Base-by-base conservation (phyloP, 2,797 vertebrate species). In the Sciurus vulgaris region DNA sequence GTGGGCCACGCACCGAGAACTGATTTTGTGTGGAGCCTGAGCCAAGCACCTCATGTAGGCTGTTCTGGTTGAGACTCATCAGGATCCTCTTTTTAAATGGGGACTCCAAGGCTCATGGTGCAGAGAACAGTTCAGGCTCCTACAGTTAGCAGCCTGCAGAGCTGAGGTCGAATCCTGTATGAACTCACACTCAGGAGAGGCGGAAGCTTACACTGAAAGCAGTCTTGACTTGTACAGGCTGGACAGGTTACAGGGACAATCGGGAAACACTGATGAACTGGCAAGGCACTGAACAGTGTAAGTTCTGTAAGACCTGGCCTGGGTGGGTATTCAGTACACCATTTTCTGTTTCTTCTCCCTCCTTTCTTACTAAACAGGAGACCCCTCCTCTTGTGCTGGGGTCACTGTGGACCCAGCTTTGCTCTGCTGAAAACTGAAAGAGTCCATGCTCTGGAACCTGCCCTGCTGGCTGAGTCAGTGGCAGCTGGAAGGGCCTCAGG, bases 111-210 rank as follows among this genome's bases (percentile, higher is more conserved):
- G 56, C 28, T 67, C 12, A 22, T 22, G 18, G 77, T 2, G 22
- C 44, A 35, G 73, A 84, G 20, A 24, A 49, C 33, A 26, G 51
- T 22, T 77, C 38, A 28, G 59, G 41, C 13, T 73, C 79, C 17
- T 9, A 38, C 24, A 44, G 69, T 28, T 61, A 59, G 38, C 44
- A 63, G 51, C 0, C 6, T 77, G 51, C 7, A 26, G 56, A 38
- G 24, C 41, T 33, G 59, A 65, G 35, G 54, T 51, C 26, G 35
- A 84, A 73, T 8, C 49, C 51, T 33, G 24, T 47, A 49, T 28
- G 4, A n/a, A 65, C 65, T 61, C 35, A 69, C 54, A 54, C 49
- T 88, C 79, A 35, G 79, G 79, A 94, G 77, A 87, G 38, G 51
- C 26, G 59, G 84, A 54, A 70, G 44, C 35, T 51, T 6, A 41